These are phyloP conservation scores for Strigamia transsilvanica DNA, from an alignment of 2,888 invertebrate genomes.

Conservation along the genomic window DNA sequence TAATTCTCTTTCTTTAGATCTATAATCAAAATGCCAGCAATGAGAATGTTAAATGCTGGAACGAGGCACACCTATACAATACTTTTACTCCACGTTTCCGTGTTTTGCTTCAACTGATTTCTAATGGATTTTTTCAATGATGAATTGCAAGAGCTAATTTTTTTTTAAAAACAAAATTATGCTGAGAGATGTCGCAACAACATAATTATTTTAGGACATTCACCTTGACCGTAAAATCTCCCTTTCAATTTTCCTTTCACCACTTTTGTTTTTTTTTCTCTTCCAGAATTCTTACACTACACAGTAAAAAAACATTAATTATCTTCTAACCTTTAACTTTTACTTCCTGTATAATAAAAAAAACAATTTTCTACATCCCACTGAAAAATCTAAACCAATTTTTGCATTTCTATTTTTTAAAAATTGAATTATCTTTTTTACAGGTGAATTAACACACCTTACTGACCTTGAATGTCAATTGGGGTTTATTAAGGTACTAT, in stretches of 20 bases:
- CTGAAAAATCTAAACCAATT: no score
- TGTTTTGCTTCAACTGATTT: conserved; percentile 13
- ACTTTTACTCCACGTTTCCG: not conserved
- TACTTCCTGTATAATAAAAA: not conserved
- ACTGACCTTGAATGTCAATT: not conserved
- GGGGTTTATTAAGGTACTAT: not conserved
- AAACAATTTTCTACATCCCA: not conserved
- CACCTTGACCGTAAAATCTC: conserved; percentile 3
- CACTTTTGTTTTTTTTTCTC: not conserved
- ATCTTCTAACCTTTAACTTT: not conserved
- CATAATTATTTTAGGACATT: conserved; percentile 19
- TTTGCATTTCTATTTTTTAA: no score
- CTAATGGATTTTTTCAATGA: not conserved
- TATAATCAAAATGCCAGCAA: not conserved
- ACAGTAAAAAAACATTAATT: not conserved
- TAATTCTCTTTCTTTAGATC: not conserved
- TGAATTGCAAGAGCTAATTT: not conserved
- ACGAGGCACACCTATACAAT: not conserved
- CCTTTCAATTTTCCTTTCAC: not conserved
- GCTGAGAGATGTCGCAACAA: not conserved
- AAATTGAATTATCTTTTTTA: no score
- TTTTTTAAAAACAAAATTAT: no score
- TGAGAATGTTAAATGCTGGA: not conserved
- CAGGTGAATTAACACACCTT: not conserved
- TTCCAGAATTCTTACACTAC: not conserved